Evolutionary conservation across 2,113 vertebrate species (phyloP).

Genomic region (Hemiscyllium ocellatum): DNA sequence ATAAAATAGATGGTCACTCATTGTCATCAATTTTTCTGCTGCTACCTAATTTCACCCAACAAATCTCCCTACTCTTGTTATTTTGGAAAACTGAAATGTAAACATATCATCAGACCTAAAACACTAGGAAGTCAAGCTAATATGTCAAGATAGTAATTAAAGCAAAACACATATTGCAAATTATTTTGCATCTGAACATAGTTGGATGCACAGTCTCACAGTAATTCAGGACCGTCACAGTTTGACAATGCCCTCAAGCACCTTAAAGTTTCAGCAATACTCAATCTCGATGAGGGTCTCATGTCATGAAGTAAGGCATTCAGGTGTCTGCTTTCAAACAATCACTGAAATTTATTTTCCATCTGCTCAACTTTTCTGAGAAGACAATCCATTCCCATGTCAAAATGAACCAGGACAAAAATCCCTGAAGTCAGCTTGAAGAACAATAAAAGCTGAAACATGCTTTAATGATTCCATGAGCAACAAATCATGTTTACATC

Average conservation of each 20-base stretch:
- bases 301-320: background rate
- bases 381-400: background rate
- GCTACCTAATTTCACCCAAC: background rate
- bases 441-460: background rate
- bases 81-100: background rate
- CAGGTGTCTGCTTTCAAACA: background rate
- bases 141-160: background rate
- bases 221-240: background rate
- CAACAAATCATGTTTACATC: conserved; percentile 1
- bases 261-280: background rate
- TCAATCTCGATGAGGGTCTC: background rate
- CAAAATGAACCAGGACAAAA: background rate
- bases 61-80: background rate
- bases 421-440: background rate
- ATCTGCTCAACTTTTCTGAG: conserved; percentile 1
- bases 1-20: background rate
- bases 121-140: background rate
- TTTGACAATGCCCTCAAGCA: conserved; percentile 8
- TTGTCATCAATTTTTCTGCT: background rate
- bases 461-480: background rate
- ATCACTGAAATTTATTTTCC: background rate
- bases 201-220: background rate
- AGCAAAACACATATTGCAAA: background rate
- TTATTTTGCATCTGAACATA: background rate
- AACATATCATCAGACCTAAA: background rate